Percentiles rank a stretch among this genome's conserved stretches.
phyloP scores from a whole-genome alignment of 2,113 vertebrate species.

The Amia ocellicauda region DNA sequence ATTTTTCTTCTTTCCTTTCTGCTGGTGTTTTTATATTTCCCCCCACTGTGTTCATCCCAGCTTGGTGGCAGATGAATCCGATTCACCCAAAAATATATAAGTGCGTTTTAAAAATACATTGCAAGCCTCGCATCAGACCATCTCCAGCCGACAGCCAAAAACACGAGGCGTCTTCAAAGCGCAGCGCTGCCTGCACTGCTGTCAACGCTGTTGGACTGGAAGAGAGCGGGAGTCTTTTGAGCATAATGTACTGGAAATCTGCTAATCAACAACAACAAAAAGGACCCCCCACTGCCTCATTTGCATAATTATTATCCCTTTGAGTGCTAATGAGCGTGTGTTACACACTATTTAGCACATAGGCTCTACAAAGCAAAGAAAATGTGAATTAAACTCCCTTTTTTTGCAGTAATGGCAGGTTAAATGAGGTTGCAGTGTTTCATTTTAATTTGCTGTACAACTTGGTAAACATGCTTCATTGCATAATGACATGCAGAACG shows the following conservation, averaged over 20 bases:
- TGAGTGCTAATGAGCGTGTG: conserved; percentile 19
- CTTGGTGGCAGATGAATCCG: too few species aligned
- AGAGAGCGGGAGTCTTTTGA: conserved; percentile 10
- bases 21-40: too few species aligned
- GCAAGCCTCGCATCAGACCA: too few species aligned
- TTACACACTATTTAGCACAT: conserved; percentile 22
- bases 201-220: neutral
- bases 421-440: too few species aligned
- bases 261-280: conserved; percentile 23
- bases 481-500: neutral
- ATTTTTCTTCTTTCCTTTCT: too few species aligned
- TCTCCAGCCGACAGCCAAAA: conserved; percentile 1
- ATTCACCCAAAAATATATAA: too few species aligned
- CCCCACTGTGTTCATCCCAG: too few species aligned
- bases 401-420: neutral
- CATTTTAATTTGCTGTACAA: too few species aligned
- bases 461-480: neutral
- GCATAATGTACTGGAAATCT: conserved; percentile 14
- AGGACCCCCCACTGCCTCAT: conserved; percentile 18
- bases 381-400: conserved; percentile 12
- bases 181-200: neutral
- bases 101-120: too few species aligned
- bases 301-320: conserved; percentile 24
- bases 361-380: conserved; percentile 12
- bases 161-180: neutral